phyloP scores from a whole-genome alignment of 1,140 invertebrate species.

The Trachymyrmex cornetzi region DNA sequence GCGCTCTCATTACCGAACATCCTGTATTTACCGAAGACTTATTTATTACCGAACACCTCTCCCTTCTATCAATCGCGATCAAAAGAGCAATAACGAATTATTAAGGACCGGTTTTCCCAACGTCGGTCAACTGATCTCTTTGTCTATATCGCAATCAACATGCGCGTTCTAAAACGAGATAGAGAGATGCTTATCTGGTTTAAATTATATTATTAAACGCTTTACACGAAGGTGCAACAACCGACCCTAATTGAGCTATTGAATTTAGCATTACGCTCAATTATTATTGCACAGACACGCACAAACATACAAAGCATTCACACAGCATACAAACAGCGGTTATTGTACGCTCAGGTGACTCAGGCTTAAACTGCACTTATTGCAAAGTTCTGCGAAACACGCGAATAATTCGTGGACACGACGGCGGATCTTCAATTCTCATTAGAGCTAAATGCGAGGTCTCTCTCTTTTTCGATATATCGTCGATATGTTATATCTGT shows the following conservation, averaged over 20 bases:
- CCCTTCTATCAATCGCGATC: neutral
- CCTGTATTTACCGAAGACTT: neutral
- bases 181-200: neutral
- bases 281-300: slow-evolving; percentile 31
- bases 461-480: slow-evolving; percentile 25
- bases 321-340: slow-evolving; percentile 31
- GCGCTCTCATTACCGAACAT: neutral
- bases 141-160: neutral
- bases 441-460: slow-evolving; percentile 45
- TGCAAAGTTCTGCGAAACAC: slow-evolving; percentile 72
- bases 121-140: slow-evolving; percentile 16
- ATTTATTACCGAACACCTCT: neutral
- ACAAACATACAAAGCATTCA: slow-evolving; percentile 9
- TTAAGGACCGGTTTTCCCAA: slow-evolving; percentile 43
- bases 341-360: slow-evolving; percentile 47
- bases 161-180: slow-evolving; percentile 17
- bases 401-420: slow-evolving; percentile 59
- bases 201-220: slow-evolving; percentile 33
- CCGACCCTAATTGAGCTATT: slow-evolving; percentile 57
- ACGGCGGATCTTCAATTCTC: slow-evolving; percentile 36
- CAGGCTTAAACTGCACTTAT: slow-evolving; percentile 69
- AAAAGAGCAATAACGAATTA: slow-evolving; percentile 40
- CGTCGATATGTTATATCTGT: slow-evolving; percentile 62
- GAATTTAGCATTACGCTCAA: slow-evolving; percentile 55
- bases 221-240: slow-evolving; percentile 48